Base-by-base conservation (phyloP, 2,888 invertebrate genomes). In the Lacanobia oleracea region DNA sequence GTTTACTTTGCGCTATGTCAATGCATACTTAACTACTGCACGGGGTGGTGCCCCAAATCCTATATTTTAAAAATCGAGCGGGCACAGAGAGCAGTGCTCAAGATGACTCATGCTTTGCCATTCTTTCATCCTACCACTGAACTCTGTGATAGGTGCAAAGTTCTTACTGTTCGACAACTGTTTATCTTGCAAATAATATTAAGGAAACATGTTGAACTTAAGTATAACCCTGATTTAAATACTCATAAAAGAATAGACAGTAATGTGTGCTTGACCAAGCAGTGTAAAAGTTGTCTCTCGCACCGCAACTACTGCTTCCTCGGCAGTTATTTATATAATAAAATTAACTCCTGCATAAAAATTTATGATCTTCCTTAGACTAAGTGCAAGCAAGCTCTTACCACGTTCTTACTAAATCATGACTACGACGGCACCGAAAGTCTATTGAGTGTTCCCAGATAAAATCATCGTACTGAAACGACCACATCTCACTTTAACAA, bases 11-110 rank as follows among this genome's bases (percentile, higher is more conserved):
- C 59, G n/a, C 33, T 72, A 0, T 72, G 59, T 40, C 43, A 72
- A 45, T 67, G 45, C 6, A 9, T 51, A n/a, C 21, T 72, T 7
- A 23, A 16, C 6, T 70, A 64, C 27, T 70, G 48, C 4, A 56
- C 50, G 59, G 53, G 60, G 60, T 60, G 64, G 73, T 23, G 50
- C 73, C 2, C 23, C 18, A 10, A 76, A 71, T 45, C 33, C 59
- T 1, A 57, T 27, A 27, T 51, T 43, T n/a, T 65, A 8, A 53
- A 21, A 54, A 16, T 71, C 3, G 70, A 71, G 45, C 43, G 45
- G 43, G 23, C 54, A 10, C 71, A 71, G 48, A 60, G 57, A 71
- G 53, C 59, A 37, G 65, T 66, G 33, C 66, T 66, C 1, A 48
- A 60, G 53, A 60, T 54, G 9, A 45, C 33, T 10, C 33, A 43